A percentile compares a stretch with the other conserved stretches of the same genome.
phyloP scores from a whole-genome alignment of 2,888 invertebrate species.

The Meganola albula region DNA sequence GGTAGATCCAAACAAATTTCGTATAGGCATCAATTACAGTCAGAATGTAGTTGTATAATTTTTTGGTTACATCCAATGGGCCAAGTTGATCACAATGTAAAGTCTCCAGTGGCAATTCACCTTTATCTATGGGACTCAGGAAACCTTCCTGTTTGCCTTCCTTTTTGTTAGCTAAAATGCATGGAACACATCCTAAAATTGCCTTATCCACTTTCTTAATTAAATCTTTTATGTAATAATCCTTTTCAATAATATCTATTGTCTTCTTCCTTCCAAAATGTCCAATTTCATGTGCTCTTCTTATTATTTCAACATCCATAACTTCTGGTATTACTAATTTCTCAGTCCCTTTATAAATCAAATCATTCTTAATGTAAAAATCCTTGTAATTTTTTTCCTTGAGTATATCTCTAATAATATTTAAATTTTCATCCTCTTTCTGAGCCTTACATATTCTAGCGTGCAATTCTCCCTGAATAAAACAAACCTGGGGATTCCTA shows the following conservation, averaged over 20 bases:
- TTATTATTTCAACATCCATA: conserved; percentile 34
- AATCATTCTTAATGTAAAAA: conserved; percentile 12
- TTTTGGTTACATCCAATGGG: conserved; percentile 16
- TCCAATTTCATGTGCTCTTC: conserved; percentile 20
- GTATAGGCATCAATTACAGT: conserved; percentile 16
- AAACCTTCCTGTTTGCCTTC: conserved; percentile 4
- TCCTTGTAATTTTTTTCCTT: conserved; percentile 17
- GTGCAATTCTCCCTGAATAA: conserved; percentile 14
- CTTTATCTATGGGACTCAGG: conserved; percentile 8
- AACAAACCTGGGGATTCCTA: conserved; percentile 14
- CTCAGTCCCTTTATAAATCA: conserved; percentile 16
- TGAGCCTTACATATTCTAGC: conserved; percentile 21
- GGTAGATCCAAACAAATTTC: conserved; percentile 24
- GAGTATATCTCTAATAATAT: conserved; percentile 14
- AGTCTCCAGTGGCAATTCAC: conserved; percentile 15
- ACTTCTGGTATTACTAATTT: conserved; percentile 21
- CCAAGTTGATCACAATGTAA: conserved; percentile 18
- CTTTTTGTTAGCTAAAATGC: conserved; percentile 15
- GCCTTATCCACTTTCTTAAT: conserved; percentile 13
- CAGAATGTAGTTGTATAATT: conserved; percentile 22
- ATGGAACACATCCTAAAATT: conserved; percentile 16
- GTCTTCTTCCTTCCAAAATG: conserved; percentile 24
- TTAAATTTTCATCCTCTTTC: conserved; percentile 16
- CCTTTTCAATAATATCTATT: conserved; percentile 20
- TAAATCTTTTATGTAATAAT: conserved; percentile 19